Conservation (phyloP, 2,888 invertebrate genomes). For the Drosophila picticornis region DNA sequence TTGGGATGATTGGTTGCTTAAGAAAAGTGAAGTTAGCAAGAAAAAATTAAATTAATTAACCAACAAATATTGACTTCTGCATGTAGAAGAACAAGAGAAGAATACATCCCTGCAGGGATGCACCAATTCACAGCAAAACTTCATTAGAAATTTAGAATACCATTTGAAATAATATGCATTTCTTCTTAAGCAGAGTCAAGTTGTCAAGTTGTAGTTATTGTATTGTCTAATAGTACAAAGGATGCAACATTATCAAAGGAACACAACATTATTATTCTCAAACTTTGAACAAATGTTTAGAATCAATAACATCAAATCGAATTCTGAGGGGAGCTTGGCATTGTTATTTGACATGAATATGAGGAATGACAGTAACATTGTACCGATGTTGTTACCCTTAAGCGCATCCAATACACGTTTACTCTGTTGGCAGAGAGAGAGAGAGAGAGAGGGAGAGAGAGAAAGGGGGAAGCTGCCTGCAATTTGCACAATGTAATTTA, state of each 20-base stretch:
- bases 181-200: no score
- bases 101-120: neutral
- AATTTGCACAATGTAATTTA: conserved; percentile 84
- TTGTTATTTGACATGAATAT: neutral
- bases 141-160: neutral
- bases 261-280: neutral
- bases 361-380: conserved; percentile 22
- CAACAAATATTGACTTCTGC: neutral
- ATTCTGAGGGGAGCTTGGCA: neutral
- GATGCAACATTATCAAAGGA: neutral
- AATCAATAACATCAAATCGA: neutral
- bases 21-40: neutral
- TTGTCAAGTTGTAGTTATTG: neutral
- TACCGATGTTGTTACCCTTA: conserved; percentile 50
- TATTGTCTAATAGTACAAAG: neutral
- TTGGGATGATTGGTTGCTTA: no score
- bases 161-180: neutral
- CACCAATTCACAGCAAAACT: neutral
- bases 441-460: no score
- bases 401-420: conserved; percentile 17
- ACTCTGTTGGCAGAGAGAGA: neutral
- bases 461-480: conserved; percentile 48
- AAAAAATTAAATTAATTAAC: neutral
- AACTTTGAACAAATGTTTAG: neutral
- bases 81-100: no score